Conservation (phyloP, 2,888 invertebrate species). For the Tenthredo distinguenda region DNA sequence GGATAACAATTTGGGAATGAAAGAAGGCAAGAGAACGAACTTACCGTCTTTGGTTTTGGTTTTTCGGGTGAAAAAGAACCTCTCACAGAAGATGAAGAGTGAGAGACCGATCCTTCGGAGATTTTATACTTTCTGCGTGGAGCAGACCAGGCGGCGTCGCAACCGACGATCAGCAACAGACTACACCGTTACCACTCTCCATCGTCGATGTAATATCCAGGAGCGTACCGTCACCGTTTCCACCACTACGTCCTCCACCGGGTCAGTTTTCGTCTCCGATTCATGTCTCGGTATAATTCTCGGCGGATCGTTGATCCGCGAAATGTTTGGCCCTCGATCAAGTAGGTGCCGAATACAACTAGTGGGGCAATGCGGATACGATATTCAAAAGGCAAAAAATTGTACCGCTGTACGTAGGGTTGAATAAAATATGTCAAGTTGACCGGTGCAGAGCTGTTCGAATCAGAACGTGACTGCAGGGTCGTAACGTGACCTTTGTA, state of each 20-base stretch:
- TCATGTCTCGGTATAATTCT: not conserved
- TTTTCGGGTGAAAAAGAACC: not conserved
- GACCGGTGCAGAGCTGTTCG: not conserved
- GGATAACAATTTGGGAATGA: not conserved
- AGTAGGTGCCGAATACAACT: no score
- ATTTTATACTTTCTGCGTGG: not conserved
- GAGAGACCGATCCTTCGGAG: not conserved
- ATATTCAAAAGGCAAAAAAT: not conserved
- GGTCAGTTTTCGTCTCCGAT: not conserved
- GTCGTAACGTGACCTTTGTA: not conserved
- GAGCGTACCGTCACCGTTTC: conserved; percentile 61
- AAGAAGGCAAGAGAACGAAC: not conserved
- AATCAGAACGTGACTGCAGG: conserved; percentile 25
- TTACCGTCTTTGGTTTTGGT: not conserved
- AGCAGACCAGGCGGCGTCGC: conserved; percentile 36
- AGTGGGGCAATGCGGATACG: not conserved
- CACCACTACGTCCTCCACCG: conserved; percentile 63
- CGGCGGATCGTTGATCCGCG: not conserved
- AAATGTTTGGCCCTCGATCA: not conserved
- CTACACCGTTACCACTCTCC: conserved; percentile 75
- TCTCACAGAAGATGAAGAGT: not conserved
- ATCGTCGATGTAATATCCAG: conserved; percentile 75
- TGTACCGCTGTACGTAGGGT: no score
- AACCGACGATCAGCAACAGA: conserved; percentile 71
- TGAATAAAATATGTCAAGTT: not conserved